Evolutionary conservation across 2,113 vertebrate genomes (phyloP).

Genomic region (Epinephelus cyanopodus): DNA sequence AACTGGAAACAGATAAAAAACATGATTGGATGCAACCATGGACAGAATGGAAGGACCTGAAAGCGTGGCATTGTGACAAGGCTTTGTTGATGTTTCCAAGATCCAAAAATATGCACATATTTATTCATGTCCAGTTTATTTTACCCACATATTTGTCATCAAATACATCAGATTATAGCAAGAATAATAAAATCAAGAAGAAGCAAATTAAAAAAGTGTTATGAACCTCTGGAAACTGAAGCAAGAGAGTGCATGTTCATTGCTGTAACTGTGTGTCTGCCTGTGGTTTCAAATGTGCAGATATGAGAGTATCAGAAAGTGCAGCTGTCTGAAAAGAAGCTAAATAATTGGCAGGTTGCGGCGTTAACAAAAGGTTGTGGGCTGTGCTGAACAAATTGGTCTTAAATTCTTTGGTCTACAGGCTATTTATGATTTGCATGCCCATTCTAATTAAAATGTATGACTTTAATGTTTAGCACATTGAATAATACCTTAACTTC

Average conservation of each 20-base stretch:
- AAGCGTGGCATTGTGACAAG: neutral
- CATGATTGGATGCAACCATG: neutral
- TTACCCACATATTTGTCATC: neutral
- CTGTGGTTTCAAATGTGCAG: slow-evolving; percentile 11
- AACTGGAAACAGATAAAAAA: slow-evolving; percentile 80
- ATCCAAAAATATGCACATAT: neutral
- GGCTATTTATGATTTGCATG: slow-evolving; percentile 46
- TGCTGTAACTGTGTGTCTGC: neutral
- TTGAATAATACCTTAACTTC: slow-evolving; percentile 52
- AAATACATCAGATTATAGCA: neutral
- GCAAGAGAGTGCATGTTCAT: neutral
- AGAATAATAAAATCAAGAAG: neutral
- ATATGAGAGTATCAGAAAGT: slow-evolving; percentile 39
- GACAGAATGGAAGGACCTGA: neutral
- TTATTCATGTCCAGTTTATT: neutral
- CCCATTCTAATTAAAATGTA: slow-evolving; percentile 65
- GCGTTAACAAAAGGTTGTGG: slow-evolving; percentile 40
- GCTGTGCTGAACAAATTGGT: slow-evolving; percentile 48
- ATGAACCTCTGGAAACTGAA: slow-evolving; percentile 21
- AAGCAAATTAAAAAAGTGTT: neutral
- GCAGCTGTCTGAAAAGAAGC: slow-evolving; percentile 32
- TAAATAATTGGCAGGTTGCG: slow-evolving; percentile 45
- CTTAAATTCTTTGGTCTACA: slow-evolving; percentile 47
- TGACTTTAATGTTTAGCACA: slow-evolving; percentile 55
- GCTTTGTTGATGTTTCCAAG: neutral